Evolutionary conservation across 2,797 vertebrate species (phyloP), one percentile per base, ranked within the genome.

Genomic region (Lophura swinhoii): DNA sequence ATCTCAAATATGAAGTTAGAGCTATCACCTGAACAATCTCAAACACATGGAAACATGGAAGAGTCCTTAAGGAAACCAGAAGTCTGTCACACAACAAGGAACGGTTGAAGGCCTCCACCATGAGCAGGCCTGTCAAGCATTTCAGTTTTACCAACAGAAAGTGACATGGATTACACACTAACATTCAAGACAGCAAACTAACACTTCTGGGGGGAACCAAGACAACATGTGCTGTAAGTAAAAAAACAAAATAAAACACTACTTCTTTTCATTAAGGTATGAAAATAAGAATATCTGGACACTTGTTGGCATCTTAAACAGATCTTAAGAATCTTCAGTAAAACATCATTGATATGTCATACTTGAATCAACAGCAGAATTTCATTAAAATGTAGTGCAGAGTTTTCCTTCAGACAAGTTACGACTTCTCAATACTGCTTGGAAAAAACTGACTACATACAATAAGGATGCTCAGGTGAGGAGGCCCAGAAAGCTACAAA

Each of bases 11-110:
- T 8, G 13, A 10, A 49, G 67, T 88, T 33, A 72, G n/a, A 88
- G 22, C 64, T 48, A 88, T 76, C 77, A 41, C 35, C 64, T 68
- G 51, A 84, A 67, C 71, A 93, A 43, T 64, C 88, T 78, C 60
- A 39, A 91, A 81, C 60, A 90, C 48, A 16, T 56, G 77, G 64
- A 87, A 77, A 14, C 1, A 0, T 60, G 81, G 90, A 60, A 82
- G 68, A 41, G 59, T 53, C 80, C 56, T 39, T 17, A 88, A 70
- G 68, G 53, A 87, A 84, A 87, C 73, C 77, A 56, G 35, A 43
- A 86, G 39, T 91, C 60, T 29, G 37, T 63, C 68, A 79, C 56
- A 24, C 44, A 53, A 43, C 23, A 18, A 13, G 29, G 6, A 6
- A 46, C 6, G 10, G 59, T 60, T 84, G 35, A 67, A 69, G 22